Evolutionary conservation across 2,797 vertebrate species (phyloP).

Genomic region (Iguana delicatissima): DNA sequence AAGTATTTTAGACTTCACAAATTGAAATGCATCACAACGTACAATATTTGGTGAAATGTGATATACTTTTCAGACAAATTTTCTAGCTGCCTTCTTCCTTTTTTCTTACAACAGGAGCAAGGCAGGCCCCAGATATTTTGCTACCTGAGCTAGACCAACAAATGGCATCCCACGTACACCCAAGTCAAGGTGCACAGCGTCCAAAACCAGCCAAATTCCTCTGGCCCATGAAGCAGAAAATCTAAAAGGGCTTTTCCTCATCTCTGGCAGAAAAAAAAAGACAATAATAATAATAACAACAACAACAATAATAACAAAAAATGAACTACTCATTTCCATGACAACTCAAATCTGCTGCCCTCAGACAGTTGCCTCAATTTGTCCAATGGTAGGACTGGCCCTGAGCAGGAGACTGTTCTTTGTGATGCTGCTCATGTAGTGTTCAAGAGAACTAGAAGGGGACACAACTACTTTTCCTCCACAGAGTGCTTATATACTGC

Average conservation of each 20-base stretch:
- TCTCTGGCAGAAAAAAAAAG: too few relatives aligned
- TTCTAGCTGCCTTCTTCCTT: neutral
- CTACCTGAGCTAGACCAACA: neutral
- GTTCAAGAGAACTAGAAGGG: neutral
- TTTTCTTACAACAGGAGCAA: neutral
- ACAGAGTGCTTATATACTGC: neutral
- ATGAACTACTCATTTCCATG: neutral
- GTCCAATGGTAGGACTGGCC: neutral
- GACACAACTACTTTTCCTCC: neutral
- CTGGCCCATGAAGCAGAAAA: neutral
- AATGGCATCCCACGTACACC: neutral
- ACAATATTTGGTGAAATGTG: neutral
- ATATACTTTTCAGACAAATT: neutral
- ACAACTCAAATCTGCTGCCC: neutral
- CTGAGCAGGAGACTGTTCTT: neutral
- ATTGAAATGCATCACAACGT: slow-evolving; percentile 3
- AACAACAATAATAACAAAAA: too few relatives aligned
- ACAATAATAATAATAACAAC: too few relatives aligned
- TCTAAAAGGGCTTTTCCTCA: neutral
- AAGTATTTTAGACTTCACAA: neutral
- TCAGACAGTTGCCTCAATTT: neutral
- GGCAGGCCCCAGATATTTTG: neutral
- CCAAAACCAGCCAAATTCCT: neutral
- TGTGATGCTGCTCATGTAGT: neutral
- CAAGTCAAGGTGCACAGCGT: neutral